phyloP scores from a whole-genome alignment of 1,140 invertebrate species.

The Penaeus indicus region DNA sequence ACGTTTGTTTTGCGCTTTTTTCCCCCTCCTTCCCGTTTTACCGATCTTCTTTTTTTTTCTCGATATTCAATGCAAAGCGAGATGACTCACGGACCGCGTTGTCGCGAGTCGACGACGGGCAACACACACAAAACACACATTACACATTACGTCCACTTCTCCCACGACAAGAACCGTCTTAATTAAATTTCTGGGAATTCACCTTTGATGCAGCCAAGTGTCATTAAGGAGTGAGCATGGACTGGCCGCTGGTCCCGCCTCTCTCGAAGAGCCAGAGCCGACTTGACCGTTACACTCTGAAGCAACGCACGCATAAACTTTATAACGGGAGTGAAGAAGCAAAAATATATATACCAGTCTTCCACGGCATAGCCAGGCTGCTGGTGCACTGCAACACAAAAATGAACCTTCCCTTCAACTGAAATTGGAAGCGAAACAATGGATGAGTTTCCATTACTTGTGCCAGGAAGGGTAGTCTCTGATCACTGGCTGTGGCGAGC shows the following conservation, averaged over 20 bases:
- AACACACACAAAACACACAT: too few species aligned
- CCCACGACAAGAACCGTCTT: background rate
- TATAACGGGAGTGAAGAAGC: slow-evolving; percentile 9
- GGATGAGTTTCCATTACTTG: slow-evolving; percentile 64
- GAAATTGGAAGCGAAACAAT: slow-evolving; percentile 64
- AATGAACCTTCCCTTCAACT: slow-evolving; percentile 62
- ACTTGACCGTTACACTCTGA: slow-evolving; percentile 35
- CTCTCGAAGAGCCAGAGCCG: too few species aligned
- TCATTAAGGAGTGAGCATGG: background rate
- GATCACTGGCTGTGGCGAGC: slow-evolving; percentile 49
- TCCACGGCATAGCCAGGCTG: slow-evolving; percentile 19
- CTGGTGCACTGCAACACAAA: slow-evolving; percentile 55
- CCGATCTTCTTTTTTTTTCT: too few species aligned
- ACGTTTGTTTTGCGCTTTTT: too few species aligned
- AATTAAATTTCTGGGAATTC: slow-evolving; percentile 38
- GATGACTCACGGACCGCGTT: too few species aligned
- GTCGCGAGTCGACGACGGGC: too few species aligned
- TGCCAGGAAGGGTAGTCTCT: slow-evolving; percentile 50
- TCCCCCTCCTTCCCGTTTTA: too few species aligned
- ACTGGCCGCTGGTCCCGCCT: too few species aligned
- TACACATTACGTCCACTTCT: too few species aligned
- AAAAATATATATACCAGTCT: slow-evolving; percentile 54
- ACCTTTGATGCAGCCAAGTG: background rate
- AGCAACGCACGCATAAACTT: slow-evolving; percentile 20
- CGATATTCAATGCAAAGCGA: too few species aligned